A percentile compares a stretch with the other conserved stretches of the same genome.
Conservation (phyloP, 2,888 invertebrate species). For the Lochmaea capreae region DNA sequence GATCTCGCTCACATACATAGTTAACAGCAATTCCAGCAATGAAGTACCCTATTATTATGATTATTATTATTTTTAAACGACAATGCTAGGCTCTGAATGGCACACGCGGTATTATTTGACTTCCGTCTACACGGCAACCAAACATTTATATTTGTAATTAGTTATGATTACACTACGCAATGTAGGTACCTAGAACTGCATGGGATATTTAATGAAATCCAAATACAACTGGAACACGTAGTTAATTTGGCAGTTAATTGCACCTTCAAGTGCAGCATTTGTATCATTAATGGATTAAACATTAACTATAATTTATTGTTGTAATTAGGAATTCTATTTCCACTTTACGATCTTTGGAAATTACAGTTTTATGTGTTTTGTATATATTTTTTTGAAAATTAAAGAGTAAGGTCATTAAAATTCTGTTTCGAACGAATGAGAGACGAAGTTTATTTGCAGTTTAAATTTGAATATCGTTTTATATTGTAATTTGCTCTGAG, state of each 20-base stretch:
- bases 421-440: neutral
- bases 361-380: neutral
- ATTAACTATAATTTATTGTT: constrained; percentile 18
- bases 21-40: neutral
- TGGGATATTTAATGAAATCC: neutral
- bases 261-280: constrained; percentile 18
- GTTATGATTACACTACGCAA: neutral
- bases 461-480: constrained; percentile 7
- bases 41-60: neutral
- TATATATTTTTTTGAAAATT: neutral
- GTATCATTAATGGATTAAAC: constrained; percentile 16
- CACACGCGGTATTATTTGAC: constrained; percentile 5
- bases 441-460: constrained; percentile 4
- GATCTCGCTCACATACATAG: neutral
- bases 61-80: neutral
- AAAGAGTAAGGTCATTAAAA: neutral
- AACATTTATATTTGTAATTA: constrained; percentile 5
- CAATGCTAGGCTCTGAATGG: constrained; percentile 5
- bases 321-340: constrained; percentile 9
- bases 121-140: neutral
- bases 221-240: constrained; percentile 6
- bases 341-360: constrained; percentile 4
- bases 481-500: constrained; percentile 7
- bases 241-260: constrained; percentile 13
- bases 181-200: neutral